Conservation (phyloP, 2,113 vertebrate species). For the Zosterops lateralis region DNA sequence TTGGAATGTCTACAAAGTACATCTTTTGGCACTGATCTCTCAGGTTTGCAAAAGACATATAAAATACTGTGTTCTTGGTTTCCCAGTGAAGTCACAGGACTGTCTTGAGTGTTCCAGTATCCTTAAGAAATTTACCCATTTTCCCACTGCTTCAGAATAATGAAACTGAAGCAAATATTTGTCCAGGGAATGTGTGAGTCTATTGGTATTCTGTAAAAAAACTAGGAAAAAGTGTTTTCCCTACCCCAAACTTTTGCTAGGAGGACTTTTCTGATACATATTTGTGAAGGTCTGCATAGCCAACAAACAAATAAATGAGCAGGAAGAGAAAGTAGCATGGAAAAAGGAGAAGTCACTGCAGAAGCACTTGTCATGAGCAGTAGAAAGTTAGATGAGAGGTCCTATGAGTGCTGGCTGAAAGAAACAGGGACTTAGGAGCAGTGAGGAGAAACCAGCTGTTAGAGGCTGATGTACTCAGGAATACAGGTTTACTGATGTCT, state of each 20-base stretch:
- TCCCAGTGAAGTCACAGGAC: background rate
- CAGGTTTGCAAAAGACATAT: background rate
- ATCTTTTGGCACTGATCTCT: background rate
- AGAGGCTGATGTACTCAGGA: fast-evolving
- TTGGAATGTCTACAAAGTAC: background rate
- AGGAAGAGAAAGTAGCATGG: background rate
- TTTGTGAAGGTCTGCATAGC: background rate
- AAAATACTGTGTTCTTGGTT: background rate
- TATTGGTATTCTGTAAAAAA: background rate
- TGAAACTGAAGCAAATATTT: background rate
- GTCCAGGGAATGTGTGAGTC: background rate
- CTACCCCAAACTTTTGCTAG: background rate
- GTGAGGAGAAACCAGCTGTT: background rate
- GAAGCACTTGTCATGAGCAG: background rate
- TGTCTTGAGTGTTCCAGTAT: background rate
- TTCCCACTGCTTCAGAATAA: background rate
- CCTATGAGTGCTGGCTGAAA: background rate
- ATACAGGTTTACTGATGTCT: background rate
- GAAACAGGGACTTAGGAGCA: background rate
- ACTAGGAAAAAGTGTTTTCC: background rate
- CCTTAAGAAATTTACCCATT: background rate
- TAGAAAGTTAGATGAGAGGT: background rate
- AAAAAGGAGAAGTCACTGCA: background rate
- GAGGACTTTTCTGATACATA: background rate
- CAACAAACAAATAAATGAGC: background rate